These are phyloP conservation scores for Xiphophorus birchmanni DNA, from an alignment of 2,797 vertebrate genomes.

Conservation along the genomic window DNA sequence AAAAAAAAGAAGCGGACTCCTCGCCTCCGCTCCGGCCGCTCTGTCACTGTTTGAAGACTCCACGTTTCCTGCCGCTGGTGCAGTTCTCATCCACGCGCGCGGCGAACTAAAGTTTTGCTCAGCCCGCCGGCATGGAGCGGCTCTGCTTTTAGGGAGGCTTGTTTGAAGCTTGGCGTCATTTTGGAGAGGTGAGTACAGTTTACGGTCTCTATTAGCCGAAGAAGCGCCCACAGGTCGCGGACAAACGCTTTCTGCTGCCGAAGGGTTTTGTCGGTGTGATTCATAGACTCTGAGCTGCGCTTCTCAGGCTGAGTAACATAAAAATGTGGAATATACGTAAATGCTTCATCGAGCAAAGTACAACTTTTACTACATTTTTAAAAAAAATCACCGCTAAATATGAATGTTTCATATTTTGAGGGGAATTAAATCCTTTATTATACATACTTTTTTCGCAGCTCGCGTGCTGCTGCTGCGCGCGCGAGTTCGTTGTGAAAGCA, in stretches of 20 bases:
- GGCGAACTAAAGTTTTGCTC: slow-evolving; percentile 86
- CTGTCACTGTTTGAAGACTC: slow-evolving; percentile 36
- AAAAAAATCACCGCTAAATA: too few relatives aligned
- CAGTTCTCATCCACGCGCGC: slow-evolving; percentile 32
- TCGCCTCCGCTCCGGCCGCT: slow-evolving; percentile 28
- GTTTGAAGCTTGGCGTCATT: slow-evolving; percentile 52
- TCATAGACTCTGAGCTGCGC: slow-evolving; percentile 17
- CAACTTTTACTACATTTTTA: not conserved
- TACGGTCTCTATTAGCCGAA: slow-evolving; percentile 12
- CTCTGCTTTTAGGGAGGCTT: slow-evolving; percentile 70
- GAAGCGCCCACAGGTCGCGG: slow-evolving; percentile 25
- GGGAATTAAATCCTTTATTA: not conserved
- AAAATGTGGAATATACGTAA: slow-evolving; percentile 6
- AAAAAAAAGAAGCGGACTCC: slow-evolving; percentile 40
- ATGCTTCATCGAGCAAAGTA: slow-evolving; percentile 18
- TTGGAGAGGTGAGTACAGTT: slow-evolving; percentile 82
- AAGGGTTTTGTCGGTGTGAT: slow-evolving; percentile 19
- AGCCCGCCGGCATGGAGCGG: slow-evolving; percentile 74
- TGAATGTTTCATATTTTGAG: not conserved
- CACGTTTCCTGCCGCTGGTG: slow-evolving; percentile 15
- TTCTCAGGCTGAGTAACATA: not conserved
- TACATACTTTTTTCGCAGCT: slow-evolving; percentile 5
- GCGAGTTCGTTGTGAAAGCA: slow-evolving; percentile 39
- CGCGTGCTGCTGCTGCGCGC: slow-evolving; percentile 15
- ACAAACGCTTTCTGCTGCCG: slow-evolving; percentile 9